Evolutionary conservation across 1,140 invertebrate genomes (phyloP), one percentile per base, ranked within the genome.

Genomic region (Lepidotrigona ventralis): DNA sequence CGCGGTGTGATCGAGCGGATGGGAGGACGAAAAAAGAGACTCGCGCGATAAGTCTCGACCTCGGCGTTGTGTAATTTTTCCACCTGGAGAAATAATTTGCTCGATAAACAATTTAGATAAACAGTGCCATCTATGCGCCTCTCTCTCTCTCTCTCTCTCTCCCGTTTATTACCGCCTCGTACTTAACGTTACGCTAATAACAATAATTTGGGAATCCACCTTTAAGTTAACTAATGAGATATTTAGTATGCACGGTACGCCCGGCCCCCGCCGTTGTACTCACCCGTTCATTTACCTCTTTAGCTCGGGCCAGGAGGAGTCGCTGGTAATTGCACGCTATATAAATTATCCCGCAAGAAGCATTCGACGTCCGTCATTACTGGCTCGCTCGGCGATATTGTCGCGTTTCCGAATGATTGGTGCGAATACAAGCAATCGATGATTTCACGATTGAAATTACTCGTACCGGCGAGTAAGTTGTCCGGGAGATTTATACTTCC

Each of bases 141-240:
- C 9, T 46, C 8, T 8, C 39, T 11, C 6, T 46, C 39, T 8
- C 39, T 19, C 54, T 19, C 19, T 19, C 54, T 8, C 14, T 11
- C n/a, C 1, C 26, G 69, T 54, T 68, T 69, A 69, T 17, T n/a
- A 51, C 60, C 60, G 71, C 26, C 26, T 81, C 29, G 58, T 70
- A 64, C 79, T 54, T 75, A 46, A 69, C 72, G 80, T 56, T 81
- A 51, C 51, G 29, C 23, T 79, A 79, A 79, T 79, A 84, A 73
- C 33, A 84, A 84, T 84, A 64, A 72, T 84, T 46, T 70, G 60
- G 26, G 53, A 72, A 56, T 72, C n/a, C 68, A 73, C 76, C 39
- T 71, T 84, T 54, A 53, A 79, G 58, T 79, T 73, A 79, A 64
- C 77, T 84, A 84, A 79, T 79, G 77, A 72, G 82, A 79, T 73